Conservation (phyloP, 2,113 vertebrate genomes). For the Nanorana parkeri region DNA sequence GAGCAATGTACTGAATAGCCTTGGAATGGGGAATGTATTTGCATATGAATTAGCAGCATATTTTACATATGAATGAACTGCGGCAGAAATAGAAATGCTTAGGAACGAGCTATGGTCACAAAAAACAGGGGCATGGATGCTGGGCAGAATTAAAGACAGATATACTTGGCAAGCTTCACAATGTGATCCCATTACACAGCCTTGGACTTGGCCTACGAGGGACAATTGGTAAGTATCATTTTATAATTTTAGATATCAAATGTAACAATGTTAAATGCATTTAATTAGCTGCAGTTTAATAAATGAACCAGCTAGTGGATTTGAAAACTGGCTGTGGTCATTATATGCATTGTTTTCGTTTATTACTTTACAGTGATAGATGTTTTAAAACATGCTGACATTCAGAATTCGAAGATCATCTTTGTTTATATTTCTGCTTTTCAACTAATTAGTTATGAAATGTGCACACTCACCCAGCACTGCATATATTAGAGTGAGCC, state of each 20-base stretch:
- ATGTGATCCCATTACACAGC: too few relatives aligned
- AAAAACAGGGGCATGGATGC: too few relatives aligned
- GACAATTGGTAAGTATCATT: too few relatives aligned
- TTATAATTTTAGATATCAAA: not conserved
- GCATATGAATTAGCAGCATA: too few relatives aligned
- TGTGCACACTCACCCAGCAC: not conserved
- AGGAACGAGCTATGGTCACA: too few relatives aligned
- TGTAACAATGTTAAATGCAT: not conserved
- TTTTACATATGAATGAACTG: too few relatives aligned
- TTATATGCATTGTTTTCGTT: constrained; percentile 12
- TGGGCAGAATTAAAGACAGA: too few relatives aligned
- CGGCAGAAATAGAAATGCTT: too few relatives aligned
- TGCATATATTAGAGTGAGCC: not conserved
- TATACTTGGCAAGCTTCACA: too few relatives aligned
- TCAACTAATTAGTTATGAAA: not conserved
- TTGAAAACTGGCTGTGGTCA: not conserved
- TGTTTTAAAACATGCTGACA: constrained; percentile 6
- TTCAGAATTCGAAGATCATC: not conserved
- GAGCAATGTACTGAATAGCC: too few relatives aligned
- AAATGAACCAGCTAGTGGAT: not conserved
- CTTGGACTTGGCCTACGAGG: too few relatives aligned
- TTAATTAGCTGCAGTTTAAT: not conserved
- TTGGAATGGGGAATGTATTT: too few relatives aligned
- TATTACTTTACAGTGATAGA: constrained; percentile 18
- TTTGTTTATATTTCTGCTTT: not conserved